These are phyloP conservation scores for Blastobasis lacticolella DNA, from an alignment of 2,888 invertebrate species.

Conservation along the genomic window DNA sequence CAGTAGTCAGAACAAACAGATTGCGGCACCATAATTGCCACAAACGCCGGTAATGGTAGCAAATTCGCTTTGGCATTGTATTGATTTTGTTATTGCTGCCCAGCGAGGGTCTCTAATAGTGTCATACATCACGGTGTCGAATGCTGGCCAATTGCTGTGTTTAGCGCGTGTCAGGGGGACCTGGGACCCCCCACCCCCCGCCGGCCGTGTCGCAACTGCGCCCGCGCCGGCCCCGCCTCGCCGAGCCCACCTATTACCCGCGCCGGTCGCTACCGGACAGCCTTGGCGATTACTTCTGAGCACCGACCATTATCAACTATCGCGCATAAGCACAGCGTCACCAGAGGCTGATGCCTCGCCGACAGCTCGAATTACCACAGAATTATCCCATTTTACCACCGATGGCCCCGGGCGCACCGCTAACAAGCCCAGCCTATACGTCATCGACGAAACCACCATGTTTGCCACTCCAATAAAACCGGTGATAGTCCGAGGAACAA, in stretches of 20 bases:
- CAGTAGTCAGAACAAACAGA: conserved; percentile 12
- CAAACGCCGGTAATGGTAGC: conserved; percentile 20
- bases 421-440: conserved; percentile 51
- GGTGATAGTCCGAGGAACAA: conserved; percentile 59
- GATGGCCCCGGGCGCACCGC: conserved; percentile 38
- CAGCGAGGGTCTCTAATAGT: conserved; percentile 28
- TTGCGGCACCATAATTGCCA: conserved; percentile 14
- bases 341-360: conserved; percentile 57
- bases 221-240: conserved; percentile 48
- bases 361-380: conserved; percentile 60
- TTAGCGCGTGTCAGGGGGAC: conserved; percentile 16
- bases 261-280: conserved; percentile 59
- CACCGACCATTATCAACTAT: conserved; percentile 38
- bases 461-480: conserved; percentile 57
- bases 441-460: conserved; percentile 44
- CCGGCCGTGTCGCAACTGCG: conserved; percentile 46
- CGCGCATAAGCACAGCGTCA: conserved; percentile 48
- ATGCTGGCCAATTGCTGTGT: conserved; percentile 64
- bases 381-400: conserved; percentile 58
- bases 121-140: conserved; percentile 64
- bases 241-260: conserved; percentile 54
- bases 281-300: conserved; percentile 60
- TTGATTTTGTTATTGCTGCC: conserved; percentile 35
- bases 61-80: conserved; percentile 27
- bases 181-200: conserved; percentile 35